Base-by-base conservation (phyloP, 2,888 invertebrate species). In the Eristalis intricaria region DNA sequence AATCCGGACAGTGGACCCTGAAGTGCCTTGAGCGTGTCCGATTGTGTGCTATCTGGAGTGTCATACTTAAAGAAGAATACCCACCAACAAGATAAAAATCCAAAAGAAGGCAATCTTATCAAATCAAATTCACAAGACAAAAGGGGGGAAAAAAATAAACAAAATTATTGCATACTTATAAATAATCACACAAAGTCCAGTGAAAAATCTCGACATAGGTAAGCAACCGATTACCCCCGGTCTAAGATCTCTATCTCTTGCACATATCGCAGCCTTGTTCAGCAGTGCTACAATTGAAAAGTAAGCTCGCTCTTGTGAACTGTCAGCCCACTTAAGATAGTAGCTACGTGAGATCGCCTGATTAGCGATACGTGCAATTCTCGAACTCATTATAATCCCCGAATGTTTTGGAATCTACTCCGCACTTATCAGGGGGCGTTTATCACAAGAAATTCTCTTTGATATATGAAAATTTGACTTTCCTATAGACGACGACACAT, bases 241-340 rank as follows among this genome's bases (percentile, higher is more conserved):
- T n/a, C 35, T 35, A 32, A 61, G 43, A 74, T 74, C 40, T 69
- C 56, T 66, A 40, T 65, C 50, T 23, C n/a, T 74, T 56, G 50
- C 23, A 73, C 29, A 60, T 60, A 19, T n/a, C 56, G 56, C 15
- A 50, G 3, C 50, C 5, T 5, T 50, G n/a, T 50, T 50, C 50
- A 50, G 11, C 35, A 11, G 10, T 4, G 1, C 35, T 11, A 35
- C 11, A 11, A 35, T 35, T 35, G 1, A 11, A 19, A 19, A 19
- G 4, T 19, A 50, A 69, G 29, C 61, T 23, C 40, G 66, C 61
- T 5, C 61, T 75, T 40, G 19, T 11, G 26, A 63, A 58, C 32
- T 73, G 63, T 64, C 68, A 38, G 19, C 40, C 50, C 63, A 78
- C 78, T 86, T 75, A 64, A 86, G 86, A 86, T 86, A 82, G 74